Conservation (phyloP, 2,113 vertebrate genomes). For the Tympanuchus pallidicinctus region DNA sequence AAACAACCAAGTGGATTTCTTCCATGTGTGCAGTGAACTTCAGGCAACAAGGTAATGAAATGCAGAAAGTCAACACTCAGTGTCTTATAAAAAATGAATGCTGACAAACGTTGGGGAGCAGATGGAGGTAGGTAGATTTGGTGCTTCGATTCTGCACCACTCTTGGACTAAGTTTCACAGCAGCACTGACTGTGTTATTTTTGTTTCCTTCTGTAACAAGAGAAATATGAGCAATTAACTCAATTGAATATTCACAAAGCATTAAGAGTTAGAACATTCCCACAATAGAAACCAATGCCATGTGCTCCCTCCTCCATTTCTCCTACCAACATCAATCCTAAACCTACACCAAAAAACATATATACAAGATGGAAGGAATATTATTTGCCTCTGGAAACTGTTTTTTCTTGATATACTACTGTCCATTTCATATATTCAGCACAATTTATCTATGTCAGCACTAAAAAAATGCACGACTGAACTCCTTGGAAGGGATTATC, state of each 20-base stretch:
- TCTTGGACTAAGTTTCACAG: background rate
- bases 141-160: background rate
- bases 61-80: accelerated
- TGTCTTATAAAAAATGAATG: background rate
- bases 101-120: background rate
- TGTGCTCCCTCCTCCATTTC: background rate
- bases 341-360: background rate
- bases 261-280: background rate
- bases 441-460: background rate
- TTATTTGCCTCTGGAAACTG: background rate
- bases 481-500: background rate
- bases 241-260: background rate
- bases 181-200: background rate
- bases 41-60: background rate
- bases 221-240: background rate
- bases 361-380: background rate
- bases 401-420: background rate
- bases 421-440: background rate
- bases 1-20: background rate
- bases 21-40: background rate
- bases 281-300: background rate
- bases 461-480: accelerated
- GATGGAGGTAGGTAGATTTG: background rate
- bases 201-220: background rate
- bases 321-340: background rate